Conservation (phyloP, 2,888 invertebrate genomes). For the Chrysina gloriosa region DNA sequence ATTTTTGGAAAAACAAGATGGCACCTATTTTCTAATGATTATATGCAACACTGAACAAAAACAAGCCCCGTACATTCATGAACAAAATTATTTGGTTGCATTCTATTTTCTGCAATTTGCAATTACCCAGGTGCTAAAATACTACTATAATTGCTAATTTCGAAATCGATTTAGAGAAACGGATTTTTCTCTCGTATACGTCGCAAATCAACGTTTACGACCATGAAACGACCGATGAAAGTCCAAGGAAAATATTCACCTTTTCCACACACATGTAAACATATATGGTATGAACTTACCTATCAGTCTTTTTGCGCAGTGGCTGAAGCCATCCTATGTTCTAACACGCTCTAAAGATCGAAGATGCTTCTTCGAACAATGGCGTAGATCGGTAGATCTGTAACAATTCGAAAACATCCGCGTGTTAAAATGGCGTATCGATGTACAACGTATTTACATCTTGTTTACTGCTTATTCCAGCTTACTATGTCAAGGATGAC, state of each 20-base stretch:
- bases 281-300: constrained; percentile 36
- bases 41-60: neutral
- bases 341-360: neutral
- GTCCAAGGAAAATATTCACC: no score
- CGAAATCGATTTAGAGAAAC: neutral
- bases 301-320: constrained; percentile 38
- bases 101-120: neutral
- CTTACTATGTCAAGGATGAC: constrained; percentile 29
- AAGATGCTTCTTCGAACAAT: constrained; percentile 20
- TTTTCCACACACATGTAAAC: no score
- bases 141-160: neutral
- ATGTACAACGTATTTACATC: neutral
- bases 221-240: neutral
- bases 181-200: neutral
- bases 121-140: neutral
- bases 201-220: neutral
- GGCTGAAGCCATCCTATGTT: constrained; percentile 42
- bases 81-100: no score
- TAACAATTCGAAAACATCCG: neutral
- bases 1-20: no score
- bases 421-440: neutral
- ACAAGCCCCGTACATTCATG: no score
- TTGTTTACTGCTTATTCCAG: neutral
- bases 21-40: no score
- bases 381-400: constrained; percentile 26